Percentiles rank a stretch among this genome's conserved stretches.
Conservation (phyloP, 2,113 vertebrate genomes). For the Megalops atlanticus region DNA sequence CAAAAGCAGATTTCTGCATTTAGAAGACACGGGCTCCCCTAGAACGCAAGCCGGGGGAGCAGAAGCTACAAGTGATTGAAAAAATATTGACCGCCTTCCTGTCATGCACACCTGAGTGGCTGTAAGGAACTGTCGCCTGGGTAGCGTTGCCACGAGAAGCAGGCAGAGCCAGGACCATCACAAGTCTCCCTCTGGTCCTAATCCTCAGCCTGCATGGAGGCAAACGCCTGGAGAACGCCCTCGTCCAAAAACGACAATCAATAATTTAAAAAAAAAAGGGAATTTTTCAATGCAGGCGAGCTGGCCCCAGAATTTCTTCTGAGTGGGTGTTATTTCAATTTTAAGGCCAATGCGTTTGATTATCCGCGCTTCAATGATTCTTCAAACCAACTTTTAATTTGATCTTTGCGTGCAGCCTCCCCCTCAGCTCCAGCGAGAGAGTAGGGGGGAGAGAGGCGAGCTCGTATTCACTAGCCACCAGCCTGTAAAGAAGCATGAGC, state of each 20-base stretch:
- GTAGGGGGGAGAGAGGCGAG: background rate
- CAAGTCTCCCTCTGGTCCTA: too few species aligned
- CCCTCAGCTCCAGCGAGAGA: background rate
- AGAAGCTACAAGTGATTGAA: too few species aligned
- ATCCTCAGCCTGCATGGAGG: too few species aligned
- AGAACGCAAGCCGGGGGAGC: too few species aligned
- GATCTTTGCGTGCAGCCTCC: background rate
- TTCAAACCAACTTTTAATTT: slow-evolving; percentile 1
- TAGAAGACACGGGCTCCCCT: too few species aligned
- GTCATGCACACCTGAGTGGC: too few species aligned
- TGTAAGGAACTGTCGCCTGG: too few species aligned
- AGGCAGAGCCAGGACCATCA: too few species aligned
- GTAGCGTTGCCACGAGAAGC: too few species aligned
- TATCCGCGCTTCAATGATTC: background rate
- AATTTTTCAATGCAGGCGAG: background rate
- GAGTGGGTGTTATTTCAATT: background rate
- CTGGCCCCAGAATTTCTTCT: background rate
- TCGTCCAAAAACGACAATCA: background rate
- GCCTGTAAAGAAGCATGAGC: background rate
- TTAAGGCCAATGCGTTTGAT: background rate
- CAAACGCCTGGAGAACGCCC: background rate
- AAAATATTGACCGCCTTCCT: too few species aligned
- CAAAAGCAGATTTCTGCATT: too few species aligned
- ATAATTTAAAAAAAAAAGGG: background rate
- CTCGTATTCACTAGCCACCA: background rate